Evolutionary conservation across 2,113 vertebrate genomes (phyloP).

Genomic region (Tetraodon nigroviridis): DNA sequence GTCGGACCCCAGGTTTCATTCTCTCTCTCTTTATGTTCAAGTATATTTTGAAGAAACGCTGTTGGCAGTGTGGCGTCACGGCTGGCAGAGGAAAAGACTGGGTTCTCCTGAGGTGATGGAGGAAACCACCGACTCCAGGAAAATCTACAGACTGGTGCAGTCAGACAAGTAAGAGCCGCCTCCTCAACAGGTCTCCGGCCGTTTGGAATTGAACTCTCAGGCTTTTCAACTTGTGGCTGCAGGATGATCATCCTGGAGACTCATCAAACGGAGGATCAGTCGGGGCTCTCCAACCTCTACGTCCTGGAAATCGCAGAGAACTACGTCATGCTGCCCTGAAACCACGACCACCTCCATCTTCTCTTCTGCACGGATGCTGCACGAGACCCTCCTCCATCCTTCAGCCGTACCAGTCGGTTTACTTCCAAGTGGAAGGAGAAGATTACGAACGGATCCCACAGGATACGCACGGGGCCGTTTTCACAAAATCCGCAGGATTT

Average conservation of each 20-base stretch:
- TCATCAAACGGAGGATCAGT: conserved; percentile 70
- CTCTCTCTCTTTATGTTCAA: conserved; percentile 34
- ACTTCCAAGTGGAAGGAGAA: background rate
- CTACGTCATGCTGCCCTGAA: conserved; percentile 61
- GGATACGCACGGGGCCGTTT: conserved; percentile 3
- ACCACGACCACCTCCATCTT: background rate
- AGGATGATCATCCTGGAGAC: conserved; percentile 84
- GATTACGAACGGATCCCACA: background rate
- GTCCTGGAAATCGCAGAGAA: conserved; percentile 76
- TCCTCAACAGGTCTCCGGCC: background rate
- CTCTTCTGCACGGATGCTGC: background rate
- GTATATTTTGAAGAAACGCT: conserved; percentile 78
- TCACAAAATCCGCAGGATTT: conserved; percentile 6
- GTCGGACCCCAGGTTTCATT: background rate
- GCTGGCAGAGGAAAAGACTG: conserved; percentile 78
- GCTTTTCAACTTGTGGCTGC: background rate
- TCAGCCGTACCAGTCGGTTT: conserved; percentile 11
- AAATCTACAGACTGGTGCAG: conserved; percentile 77
- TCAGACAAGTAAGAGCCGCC: conserved; percentile 71
- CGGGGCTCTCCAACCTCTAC: conserved; percentile 81
- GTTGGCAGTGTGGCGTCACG: conserved; percentile 84
- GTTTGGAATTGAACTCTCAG: too few relatives aligned
- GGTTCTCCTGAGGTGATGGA: conserved; percentile 68
- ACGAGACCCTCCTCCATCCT: conserved; percentile 1
- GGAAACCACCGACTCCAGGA: conserved; percentile 74